Evolutionary conservation across 2,113 vertebrate species (phyloP), one percentile per base, ranked within the genome.

Genomic region (Lasiurus cinereus): DNA sequence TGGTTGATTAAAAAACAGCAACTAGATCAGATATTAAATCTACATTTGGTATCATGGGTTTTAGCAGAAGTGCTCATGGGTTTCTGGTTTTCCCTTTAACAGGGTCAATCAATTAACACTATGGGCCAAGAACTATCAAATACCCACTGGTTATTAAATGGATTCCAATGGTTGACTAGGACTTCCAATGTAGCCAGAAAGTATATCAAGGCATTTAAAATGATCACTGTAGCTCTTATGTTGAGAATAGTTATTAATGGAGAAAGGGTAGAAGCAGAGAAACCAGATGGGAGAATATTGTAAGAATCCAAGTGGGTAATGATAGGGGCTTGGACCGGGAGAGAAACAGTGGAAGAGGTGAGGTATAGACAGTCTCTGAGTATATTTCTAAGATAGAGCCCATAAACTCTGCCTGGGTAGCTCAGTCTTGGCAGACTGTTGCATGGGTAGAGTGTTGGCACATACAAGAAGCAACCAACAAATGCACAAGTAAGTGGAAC

Each of bases 111-210:
- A 90, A 3, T 92, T 88, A 72, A 22, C 33, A 54, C 66, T 83
- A 52, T 72, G 29, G 14, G 18, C 22, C 36, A 66, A 82, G 76
- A 87, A 29, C 50, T 87, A n/a, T 77, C 43, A 86, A 67, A 33
- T 67, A 85, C 54, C 27, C n/a, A 33, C 15, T 62, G 66, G 24
- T 66, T 24, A 80, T 29, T 90, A 5, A 62, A 15, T 85, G 43
- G 27, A 90, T 90, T 70, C 24, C 43, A 85, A 31, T 33, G 43
- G 8, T 7, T 91, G 66, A 86, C n/a, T 39, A 70, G n/a, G 21
- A 64, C 72, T 82, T 87, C 67, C 69, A 86, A 59, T 67, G 48
- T 73, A 85, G 74, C 36, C 66, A 67, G 67, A 93, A 87, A 74
- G 19, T 73, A 39, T 70, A 73, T 67, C 31, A 72, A 56, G 66